Evolutionary conservation across 2,113 vertebrate genomes (phyloP).

Genomic region (Diadophis punctatus): DNA sequence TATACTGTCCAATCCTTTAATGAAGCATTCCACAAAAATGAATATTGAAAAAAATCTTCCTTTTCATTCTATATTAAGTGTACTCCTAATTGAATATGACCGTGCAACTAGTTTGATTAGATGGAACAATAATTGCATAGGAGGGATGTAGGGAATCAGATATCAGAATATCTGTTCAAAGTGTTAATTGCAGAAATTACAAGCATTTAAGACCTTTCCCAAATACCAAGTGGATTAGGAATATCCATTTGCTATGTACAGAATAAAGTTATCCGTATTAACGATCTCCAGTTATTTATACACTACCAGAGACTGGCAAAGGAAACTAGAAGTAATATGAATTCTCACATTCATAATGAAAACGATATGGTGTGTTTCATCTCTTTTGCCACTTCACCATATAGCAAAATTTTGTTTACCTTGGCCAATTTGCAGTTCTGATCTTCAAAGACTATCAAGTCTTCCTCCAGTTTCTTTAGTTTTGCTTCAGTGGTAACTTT

Average conservation of each 20-base stretch:
- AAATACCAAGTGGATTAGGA: neutral
- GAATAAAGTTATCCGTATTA: neutral
- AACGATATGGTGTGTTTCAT: neutral
- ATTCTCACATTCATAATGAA: neutral
- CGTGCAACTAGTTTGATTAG: neutral
- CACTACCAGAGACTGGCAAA: neutral
- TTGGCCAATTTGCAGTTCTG: slow-evolving; percentile 90
- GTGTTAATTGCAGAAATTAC: neutral
- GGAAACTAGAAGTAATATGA: neutral
- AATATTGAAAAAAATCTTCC: neutral
- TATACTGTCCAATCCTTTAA: neutral
- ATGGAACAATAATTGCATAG: neutral
- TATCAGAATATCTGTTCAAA: neutral
- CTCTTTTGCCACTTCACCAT: neutral
- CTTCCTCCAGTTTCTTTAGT: slow-evolving; percentile 93
- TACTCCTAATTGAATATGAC: neutral
- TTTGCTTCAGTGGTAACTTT: slow-evolving; percentile 93
- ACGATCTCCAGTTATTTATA: neutral
- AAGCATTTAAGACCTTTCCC: neutral
- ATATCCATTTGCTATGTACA: neutral
- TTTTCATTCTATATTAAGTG: neutral
- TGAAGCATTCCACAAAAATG: neutral
- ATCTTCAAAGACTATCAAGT: slow-evolving; percentile 90
- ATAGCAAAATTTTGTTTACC: slow-evolving; percentile 66
- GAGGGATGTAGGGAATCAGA: neutral